Percentiles rank a stretch among this genome's conserved stretches.
Evolutionary conservation across 2,797 vertebrate genomes (phyloP).

Genomic region (Phataginus tricuspis): DNA sequence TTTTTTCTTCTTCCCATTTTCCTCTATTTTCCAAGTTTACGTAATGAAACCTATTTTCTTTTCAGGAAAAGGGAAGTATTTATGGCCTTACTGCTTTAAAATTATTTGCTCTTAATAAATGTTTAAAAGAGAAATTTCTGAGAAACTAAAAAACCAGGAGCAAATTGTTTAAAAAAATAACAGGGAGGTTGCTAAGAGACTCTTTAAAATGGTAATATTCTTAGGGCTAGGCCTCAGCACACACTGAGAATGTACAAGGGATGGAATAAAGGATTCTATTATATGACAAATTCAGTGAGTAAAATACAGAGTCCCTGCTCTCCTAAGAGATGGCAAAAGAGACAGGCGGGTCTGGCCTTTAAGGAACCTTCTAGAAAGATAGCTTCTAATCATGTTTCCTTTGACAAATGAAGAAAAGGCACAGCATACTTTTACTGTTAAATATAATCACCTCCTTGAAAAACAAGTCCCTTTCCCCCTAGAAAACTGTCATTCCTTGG

Average conservation of each 20-base stretch:
- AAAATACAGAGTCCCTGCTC: background rate
- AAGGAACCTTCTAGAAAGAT: background rate
- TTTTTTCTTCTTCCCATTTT: conserved; percentile 6
- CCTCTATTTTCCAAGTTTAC: background rate
- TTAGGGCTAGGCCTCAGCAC: background rate
- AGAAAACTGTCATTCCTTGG: background rate
- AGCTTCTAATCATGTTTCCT: background rate
- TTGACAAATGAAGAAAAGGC: background rate
- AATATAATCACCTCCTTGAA: background rate
- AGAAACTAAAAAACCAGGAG: conserved; percentile 7
- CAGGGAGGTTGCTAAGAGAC: background rate
- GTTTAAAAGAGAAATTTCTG: conserved; percentile 44
- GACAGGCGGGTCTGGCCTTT: background rate
- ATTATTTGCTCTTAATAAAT: background rate
- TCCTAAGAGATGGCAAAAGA: background rate
- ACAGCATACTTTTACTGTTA: background rate
- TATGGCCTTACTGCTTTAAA: background rate
- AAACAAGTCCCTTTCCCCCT: background rate
- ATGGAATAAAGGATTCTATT: background rate
- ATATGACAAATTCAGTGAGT: background rate
- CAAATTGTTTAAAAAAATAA: background rate
- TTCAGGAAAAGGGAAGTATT: background rate
- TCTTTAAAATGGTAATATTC: background rate
- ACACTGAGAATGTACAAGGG: background rate
- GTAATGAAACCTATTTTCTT: background rate